phyloP scores from a whole-genome alignment of 2,888 invertebrate species.

The Eristalinus aeneus region DNA sequence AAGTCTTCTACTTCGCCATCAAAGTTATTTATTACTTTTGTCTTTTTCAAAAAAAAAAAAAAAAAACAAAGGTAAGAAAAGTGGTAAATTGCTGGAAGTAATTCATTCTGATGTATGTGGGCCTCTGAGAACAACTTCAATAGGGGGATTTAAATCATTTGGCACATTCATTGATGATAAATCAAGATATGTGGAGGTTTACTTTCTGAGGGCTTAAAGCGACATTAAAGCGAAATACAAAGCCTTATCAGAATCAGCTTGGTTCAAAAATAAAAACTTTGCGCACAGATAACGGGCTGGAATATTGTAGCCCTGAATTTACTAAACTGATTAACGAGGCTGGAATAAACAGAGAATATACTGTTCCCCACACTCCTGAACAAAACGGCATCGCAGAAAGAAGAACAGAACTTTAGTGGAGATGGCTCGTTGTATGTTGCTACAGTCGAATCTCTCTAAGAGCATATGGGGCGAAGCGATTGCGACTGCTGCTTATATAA shows the following conservation, averaged over 20 bases:
- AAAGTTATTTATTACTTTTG: no score
- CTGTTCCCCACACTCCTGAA: constrained; percentile 64
- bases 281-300: constrained; percentile 51
- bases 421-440: no score
- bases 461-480: constrained; percentile 64
- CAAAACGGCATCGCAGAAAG: no score
- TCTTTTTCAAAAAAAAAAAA: no score
- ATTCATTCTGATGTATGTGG: neutral
- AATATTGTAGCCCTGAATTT: constrained; percentile 59
- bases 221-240: neutral
- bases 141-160: neutral
- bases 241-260: neutral
- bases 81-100: neutral
- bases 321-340: constrained; percentile 17
- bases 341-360: constrained; percentile 64
- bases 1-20: no score
- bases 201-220: constrained; percentile 4
- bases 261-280: neutral
- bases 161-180: constrained; percentile 9
- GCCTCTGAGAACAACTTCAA: neutral
- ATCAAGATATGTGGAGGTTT: neutral
- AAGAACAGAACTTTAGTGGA: no score
- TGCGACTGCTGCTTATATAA: constrained; percentile 36
- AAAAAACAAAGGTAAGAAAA: neutral
- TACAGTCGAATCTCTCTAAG: constrained; percentile 71